Evolutionary conservation across 2,113 vertebrate species (phyloP).

Genomic region (Podarcis raffonei): DNA sequence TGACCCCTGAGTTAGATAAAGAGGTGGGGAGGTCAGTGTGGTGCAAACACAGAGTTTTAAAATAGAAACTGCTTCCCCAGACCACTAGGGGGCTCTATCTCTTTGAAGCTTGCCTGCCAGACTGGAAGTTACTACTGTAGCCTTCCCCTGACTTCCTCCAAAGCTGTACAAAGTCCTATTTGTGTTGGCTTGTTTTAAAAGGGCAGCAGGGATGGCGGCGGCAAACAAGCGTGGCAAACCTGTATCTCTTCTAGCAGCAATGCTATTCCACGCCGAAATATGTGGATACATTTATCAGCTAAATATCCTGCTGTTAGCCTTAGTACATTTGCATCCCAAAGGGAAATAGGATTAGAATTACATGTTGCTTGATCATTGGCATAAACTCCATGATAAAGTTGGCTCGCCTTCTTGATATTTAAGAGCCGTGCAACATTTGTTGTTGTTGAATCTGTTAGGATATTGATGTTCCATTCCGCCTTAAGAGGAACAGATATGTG

Average conservation of each 20-base stretch:
- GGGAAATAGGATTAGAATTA: background rate
- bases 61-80: background rate
- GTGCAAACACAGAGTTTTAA: background rate
- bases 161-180: background rate
- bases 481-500: too few species aligned
- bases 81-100: background rate
- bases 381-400: background rate
- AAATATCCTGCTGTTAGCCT: background rate
- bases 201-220: background rate
- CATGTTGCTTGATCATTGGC: background rate
- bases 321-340: background rate
- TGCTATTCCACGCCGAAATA: background rate
- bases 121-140: background rate
- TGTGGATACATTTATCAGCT: too few species aligned
- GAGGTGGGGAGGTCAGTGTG: too few species aligned
- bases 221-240: background rate
- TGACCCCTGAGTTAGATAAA: too few species aligned
- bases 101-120: background rate
- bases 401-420: background rate
- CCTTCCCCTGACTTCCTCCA: background rate
- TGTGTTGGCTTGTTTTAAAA: background rate
- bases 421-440: background rate
- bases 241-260: too few species aligned
- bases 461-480: too few species aligned
- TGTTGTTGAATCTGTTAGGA: too few species aligned